Percentiles rank a stretch among this genome's conserved stretches.
Evolutionary conservation across 2,113 vertebrate genomes (phyloP).

Genomic region (Malurus melanocephalus): DNA sequence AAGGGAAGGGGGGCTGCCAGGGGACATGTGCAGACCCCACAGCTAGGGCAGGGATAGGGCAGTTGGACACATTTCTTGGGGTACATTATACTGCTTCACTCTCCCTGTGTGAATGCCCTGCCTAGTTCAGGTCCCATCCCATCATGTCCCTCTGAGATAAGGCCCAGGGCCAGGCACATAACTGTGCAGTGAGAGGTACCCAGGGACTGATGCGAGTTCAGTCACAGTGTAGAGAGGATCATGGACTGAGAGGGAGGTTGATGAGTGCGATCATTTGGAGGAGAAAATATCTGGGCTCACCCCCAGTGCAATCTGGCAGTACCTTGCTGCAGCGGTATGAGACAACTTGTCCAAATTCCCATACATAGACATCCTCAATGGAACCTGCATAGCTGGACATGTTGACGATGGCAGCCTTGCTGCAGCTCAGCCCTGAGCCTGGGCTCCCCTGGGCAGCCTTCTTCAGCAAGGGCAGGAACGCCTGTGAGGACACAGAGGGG

Average conservation of each 20-base stretch:
- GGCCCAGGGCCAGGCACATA: accelerated
- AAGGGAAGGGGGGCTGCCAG: neutral
- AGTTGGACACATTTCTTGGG: neutral
- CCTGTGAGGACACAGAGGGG: neutral
- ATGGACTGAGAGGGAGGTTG: accelerated
- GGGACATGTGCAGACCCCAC: neutral
- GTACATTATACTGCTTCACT: neutral
- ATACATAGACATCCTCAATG: neutral
- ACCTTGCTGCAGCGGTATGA: slow-evolving; percentile 59
- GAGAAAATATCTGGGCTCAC: neutral
- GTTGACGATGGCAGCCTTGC: slow-evolving; percentile 39
- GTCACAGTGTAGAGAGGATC: neutral
- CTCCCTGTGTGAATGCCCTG: accelerated
- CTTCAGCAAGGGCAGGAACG: neutral
- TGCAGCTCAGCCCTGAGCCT: neutral
- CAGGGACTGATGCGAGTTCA: neutral
- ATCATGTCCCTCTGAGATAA: neutral
- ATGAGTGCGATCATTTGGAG: accelerated
- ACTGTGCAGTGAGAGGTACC: neutral
- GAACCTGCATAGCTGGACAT: slow-evolving; percentile 33
- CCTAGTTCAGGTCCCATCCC: accelerated
- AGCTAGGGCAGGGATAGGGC: neutral
- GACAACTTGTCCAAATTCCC: neutral
- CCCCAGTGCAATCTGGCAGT: accelerated
- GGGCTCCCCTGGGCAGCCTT: neutral